Percentiles rank a stretch among this genome's conserved stretches.
phyloP scores from a whole-genome alignment of 2,113 vertebrate genomes.

The Conger conger region DNA sequence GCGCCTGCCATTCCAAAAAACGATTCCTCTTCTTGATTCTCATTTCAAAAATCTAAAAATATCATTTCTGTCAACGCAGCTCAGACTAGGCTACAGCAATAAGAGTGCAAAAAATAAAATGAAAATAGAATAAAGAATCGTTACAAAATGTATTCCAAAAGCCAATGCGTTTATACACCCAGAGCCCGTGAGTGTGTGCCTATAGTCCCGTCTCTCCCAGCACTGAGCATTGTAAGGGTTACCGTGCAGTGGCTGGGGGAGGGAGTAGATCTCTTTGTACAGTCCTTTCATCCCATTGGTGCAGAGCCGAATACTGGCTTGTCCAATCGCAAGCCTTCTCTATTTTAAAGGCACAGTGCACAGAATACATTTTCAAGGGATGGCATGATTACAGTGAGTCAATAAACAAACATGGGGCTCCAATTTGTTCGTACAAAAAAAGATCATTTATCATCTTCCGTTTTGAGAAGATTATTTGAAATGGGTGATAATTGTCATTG shows the following conservation, averaged over 20 bases:
- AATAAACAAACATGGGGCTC: background rate
- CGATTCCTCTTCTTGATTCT: constrained; percentile 29
- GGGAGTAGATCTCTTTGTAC: constrained; percentile 61
- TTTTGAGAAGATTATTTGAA: too few relatives aligned
- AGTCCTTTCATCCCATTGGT: constrained; percentile 61
- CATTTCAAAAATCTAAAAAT: constrained; percentile 40
- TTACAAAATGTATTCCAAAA: constrained; percentile 13
- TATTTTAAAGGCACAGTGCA: constrained; percentile 29
- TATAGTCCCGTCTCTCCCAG: constrained; percentile 41
- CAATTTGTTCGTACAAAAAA: background rate
- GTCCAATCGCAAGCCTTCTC: constrained; percentile 51
- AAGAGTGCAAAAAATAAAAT: background rate
- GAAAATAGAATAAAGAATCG: constrained; percentile 15
- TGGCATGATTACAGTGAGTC: background rate
- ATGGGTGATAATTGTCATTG: too few relatives aligned
- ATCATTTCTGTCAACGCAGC: constrained; percentile 2
- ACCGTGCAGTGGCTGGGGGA: constrained; percentile 53
- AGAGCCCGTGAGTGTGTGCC: background rate
- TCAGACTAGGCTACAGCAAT: background rate
- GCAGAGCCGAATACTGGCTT: constrained; percentile 48
- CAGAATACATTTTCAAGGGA: background rate
- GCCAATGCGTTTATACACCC: background rate
- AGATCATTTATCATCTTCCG: background rate
- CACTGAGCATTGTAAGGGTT: constrained; percentile 53
- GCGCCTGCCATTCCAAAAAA: constrained; percentile 56